Conservation (phyloP, 1,140 invertebrate species). For the Portunus trituberculatus region DNA sequence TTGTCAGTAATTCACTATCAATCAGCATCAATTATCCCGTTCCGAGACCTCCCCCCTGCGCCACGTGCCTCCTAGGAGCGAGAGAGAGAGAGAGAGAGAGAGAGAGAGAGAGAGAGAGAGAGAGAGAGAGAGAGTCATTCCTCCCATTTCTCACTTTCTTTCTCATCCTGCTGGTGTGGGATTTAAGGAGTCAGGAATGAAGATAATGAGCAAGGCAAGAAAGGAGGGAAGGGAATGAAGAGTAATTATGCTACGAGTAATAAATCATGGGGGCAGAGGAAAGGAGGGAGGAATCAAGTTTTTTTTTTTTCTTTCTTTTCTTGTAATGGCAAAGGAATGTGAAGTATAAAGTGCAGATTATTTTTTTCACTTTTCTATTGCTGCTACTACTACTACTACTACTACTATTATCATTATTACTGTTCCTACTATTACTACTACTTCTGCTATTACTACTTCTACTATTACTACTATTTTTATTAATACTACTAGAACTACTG, state of each 20-base stretch:
- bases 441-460: not conserved
- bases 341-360: no score
- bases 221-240: not conserved
- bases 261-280: not conserved
- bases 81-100: conserved; percentile 40
- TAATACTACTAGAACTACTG: no score
- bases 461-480: no score
- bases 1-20: conserved; percentile 57
- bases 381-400: no score
- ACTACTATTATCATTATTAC: no score
- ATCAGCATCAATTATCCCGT: conserved; percentile 62
- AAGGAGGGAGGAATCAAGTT: not conserved
- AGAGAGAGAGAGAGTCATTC: conserved; percentile 21
- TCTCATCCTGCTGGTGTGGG: no score
- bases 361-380: no score
- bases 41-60: conserved; percentile 47
- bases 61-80: conserved; percentile 34
- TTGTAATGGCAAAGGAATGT: no score
- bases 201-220: no score
- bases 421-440: no score
- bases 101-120: conserved; percentile 52
- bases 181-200: not conserved
- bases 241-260: not conserved
- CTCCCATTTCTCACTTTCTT: not conserved
- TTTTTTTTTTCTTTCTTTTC: no score